These are phyloP conservation scores for Machimus atricapillus DNA, from an alignment of 2,888 invertebrate genomes.

Conservation along the genomic window DNA sequence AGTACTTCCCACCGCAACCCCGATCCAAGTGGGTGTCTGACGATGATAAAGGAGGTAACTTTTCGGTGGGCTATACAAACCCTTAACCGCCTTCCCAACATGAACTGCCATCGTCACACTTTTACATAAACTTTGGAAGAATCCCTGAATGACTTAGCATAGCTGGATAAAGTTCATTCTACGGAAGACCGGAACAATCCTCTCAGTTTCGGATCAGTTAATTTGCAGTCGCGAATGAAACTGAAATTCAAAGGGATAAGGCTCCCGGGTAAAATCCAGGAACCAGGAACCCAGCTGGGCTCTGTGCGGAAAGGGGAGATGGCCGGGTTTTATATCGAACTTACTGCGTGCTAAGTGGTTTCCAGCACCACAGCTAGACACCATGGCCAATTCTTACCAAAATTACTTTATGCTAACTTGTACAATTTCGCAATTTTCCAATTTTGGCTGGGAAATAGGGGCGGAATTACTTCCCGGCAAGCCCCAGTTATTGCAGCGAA, in stretches of 20 bases:
- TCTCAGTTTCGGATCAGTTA: constrained; percentile 34
- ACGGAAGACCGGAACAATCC: constrained; percentile 26
- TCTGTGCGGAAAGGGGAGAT: not conserved
- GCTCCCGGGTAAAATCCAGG: not conserved
- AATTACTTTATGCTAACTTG: constrained; percentile 32
- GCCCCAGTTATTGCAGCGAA: constrained; percentile 2
- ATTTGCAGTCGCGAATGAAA: constrained; percentile 28
- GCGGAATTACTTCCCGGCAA: not conserved
- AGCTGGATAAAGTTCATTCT: constrained; percentile 23
- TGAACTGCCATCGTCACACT: constrained; percentile 34
- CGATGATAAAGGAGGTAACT: constrained; percentile 32
- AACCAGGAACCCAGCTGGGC: not conserved
- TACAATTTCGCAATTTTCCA: constrained; percentile 30
- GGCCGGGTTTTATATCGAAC: constrained; percentile 4
- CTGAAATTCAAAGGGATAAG: constrained; percentile 21
- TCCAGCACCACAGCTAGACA: not conserved
- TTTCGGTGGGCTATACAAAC: constrained; percentile 18
- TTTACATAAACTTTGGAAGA: constrained; percentile 31
- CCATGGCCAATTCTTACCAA: not conserved
- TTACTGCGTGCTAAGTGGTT: constrained; percentile 24
- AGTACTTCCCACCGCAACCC: not conserved
- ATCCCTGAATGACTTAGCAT: constrained; percentile 29
- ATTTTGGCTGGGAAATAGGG: not conserved
- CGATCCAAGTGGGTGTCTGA: not conserved
- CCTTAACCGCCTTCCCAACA: constrained; percentile 20